These are phyloP conservation scores for Nothura maculosa DNA, from an alignment of 2,797 vertebrate genomes.

Conservation along the genomic window DNA sequence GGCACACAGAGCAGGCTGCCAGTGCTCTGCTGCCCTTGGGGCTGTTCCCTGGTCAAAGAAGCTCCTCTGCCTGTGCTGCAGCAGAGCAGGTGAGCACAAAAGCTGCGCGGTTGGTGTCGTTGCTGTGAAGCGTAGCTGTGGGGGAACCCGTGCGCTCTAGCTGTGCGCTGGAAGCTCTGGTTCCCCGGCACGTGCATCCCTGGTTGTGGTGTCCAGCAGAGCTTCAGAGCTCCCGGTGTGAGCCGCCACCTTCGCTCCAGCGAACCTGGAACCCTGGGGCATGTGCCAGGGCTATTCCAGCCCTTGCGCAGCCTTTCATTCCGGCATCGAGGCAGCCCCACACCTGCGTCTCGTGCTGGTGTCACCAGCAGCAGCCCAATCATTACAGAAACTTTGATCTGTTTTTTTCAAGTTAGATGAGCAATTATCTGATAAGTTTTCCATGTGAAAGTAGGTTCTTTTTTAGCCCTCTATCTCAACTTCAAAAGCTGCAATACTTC, in stretches of 20 bases:
- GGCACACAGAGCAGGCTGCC: neutral
- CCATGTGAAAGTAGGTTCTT: neutral
- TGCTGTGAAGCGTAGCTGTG: neutral
- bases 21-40: neutral
- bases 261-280: neutral
- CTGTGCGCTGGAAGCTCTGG: neutral
- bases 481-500: neutral
- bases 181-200: neutral
- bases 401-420: neutral
- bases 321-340: neutral
- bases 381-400: neutral
- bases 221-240: neutral
- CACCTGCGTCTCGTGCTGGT: neutral
- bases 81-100: neutral
- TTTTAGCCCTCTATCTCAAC: neutral
- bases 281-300: neutral
- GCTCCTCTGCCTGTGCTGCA: neutral
- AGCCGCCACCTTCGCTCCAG: neutral
- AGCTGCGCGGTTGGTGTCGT: neutral
- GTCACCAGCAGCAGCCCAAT: fast-evolving
- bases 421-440: neutral
- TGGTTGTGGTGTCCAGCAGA: neutral
- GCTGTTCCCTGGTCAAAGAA: neutral
- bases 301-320: neutral
- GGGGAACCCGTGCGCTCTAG: fast-evolving